Evolutionary conservation across 2,888 invertebrate genomes (phyloP), one percentile per base, ranked within the genome.

Genomic region (Spilarctia lutea): DNA sequence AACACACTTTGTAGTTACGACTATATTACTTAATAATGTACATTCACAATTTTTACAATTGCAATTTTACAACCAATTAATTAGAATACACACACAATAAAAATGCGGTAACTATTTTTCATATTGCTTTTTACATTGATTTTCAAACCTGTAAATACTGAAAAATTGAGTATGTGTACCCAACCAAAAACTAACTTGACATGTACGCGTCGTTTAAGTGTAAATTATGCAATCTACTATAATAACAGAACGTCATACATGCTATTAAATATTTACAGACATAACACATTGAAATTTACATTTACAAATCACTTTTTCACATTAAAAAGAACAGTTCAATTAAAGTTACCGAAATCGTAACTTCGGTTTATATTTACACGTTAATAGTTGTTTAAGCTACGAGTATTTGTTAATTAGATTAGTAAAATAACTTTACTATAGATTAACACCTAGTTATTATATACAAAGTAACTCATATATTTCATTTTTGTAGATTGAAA

Each of bases 51-150:
- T 45, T 65, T 30, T 45, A 68, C 33, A 3, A 52, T 73, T 73
- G 60, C 63, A 73, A 35, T 69, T 52, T 69, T 65, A 48, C 35
- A 27, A 68, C 65, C 48, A 39, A 63, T 63, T 63, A 73, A 48
- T 33, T 27, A 1, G 45, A 30, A 20, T 45, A 45, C 10, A 42
- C 39, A 60, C 16, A 20, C 65, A 45, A 30, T 45, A 11, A 60
- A 42, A 60, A 42, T 24, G 56, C 27, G n/a, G 16, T 45, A n/a
- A n/a, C n/a, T n/a, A 24, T 65, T 65, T 63, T 35, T 48, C 27
- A 27, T 39, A 27, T 6, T 18, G 63, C 7, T 18, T 13, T 63
- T 63, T 30, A 20, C 20, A 3, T 30, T 68, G 20, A 69, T 42
- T 63, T 30, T n/a, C 45, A 48, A 68, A 48, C 48, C 48, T 48